These are phyloP conservation scores for Lerema accius DNA, from an alignment of 1,140 invertebrate genomes.

Conservation along the genomic window DNA sequence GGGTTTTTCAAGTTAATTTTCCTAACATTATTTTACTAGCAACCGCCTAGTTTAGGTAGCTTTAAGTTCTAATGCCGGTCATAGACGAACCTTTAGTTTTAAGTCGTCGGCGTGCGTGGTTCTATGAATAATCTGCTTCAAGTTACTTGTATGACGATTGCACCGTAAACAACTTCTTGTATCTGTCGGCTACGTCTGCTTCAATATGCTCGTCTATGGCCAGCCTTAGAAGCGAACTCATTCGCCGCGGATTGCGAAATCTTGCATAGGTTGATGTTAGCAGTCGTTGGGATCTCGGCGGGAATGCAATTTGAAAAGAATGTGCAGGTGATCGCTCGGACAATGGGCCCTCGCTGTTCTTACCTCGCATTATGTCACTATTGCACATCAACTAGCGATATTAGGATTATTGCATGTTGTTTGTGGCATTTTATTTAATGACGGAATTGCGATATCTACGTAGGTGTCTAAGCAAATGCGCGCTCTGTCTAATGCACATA, in stretches of 20 bases:
- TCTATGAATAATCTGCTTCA: too few relatives aligned
- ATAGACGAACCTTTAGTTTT: too few relatives aligned
- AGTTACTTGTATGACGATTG: too few relatives aligned
- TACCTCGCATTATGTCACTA: conserved; percentile 20
- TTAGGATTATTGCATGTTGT: background rate
- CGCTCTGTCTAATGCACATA: background rate
- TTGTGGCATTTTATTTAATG: background rate
- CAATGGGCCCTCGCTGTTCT: conserved; percentile 32
- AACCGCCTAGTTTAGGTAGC: too few relatives aligned
- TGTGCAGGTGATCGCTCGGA: conserved; percentile 40
- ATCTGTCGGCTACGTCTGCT: background rate
- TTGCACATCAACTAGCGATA: background rate
- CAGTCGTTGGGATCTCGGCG: conserved; percentile 32
- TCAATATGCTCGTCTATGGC: background rate
- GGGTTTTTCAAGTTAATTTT: too few relatives aligned
- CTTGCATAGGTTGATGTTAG: conserved; percentile 48
- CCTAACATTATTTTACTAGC: too few relatives aligned
- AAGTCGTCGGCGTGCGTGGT: too few relatives aligned
- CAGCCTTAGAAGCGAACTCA: conserved; percentile 14
- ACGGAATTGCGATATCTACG: background rate
- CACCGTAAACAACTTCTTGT: too few relatives aligned
- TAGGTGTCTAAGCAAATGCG: too few relatives aligned
- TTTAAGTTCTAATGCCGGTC: too few relatives aligned
- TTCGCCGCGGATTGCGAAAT: conserved; percentile 54
- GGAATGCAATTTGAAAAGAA: conserved; percentile 59